A percentile compares a stretch with the other conserved stretches of the same genome.
phyloP scores from a whole-genome alignment of 2,797 vertebrate species.

The Sparidentex hasta region DNA sequence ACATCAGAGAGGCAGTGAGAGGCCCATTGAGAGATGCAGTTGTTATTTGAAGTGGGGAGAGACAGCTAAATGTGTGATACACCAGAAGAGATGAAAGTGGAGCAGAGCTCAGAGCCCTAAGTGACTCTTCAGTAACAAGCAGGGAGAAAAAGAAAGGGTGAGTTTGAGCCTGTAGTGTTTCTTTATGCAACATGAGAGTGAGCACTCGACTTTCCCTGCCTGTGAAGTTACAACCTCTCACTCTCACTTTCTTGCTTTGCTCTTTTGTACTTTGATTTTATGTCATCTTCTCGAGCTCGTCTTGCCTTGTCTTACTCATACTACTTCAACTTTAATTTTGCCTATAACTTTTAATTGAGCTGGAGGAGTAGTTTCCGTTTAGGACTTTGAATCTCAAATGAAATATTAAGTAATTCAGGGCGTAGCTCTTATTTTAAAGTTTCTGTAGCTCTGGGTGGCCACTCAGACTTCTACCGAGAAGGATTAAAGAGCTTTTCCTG shows the following conservation, averaged over 20 bases:
- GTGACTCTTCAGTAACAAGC: conserved; percentile 62
- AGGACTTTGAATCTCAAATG: background rate
- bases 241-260: background rate
- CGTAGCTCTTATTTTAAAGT: background rate
- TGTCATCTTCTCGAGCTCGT: background rate
- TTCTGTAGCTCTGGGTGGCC: conserved; percentile 35
- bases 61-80: conserved; percentile 54
- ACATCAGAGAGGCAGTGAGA: conserved; percentile 44
- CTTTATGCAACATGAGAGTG: conserved; percentile 18
- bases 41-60: conserved; percentile 65
- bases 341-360: conserved; percentile 15
- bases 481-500: conserved; percentile 41
- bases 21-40: conserved; percentile 33
- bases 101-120: conserved; percentile 44
- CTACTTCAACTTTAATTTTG: background rate
- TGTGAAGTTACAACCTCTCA: conserved; percentile 11
- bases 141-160: conserved; percentile 26
- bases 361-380: background rate
- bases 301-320: background rate
- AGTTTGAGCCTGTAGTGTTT: conserved; percentile 37
- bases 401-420: background rate
- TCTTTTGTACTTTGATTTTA: background rate
- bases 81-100: conserved; percentile 58
- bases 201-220: conserved; percentile 2
- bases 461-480: conserved; percentile 45